These are phyloP conservation scores for Falco peregrinus DNA, from an alignment of 2,797 vertebrate species.

Conservation along the genomic window DNA sequence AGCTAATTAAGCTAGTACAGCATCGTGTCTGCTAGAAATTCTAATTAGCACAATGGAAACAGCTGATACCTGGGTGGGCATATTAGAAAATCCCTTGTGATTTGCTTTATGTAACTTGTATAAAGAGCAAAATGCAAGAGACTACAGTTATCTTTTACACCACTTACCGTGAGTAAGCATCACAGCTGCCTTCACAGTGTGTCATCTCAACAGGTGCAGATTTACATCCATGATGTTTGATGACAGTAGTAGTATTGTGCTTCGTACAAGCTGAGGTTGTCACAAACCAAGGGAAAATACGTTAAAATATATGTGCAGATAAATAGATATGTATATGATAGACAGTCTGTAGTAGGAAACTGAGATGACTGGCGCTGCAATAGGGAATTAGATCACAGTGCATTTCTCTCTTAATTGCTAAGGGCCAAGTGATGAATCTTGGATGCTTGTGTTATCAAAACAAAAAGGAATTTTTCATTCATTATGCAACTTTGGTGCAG, in stretches of 20 bases:
- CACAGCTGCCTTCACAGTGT: conserved; percentile 77
- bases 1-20: not conserved
- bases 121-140: not conserved
- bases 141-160: not conserved
- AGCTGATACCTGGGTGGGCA: not conserved
- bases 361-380: not conserved
- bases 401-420: not conserved
- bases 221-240: conserved; percentile 57
- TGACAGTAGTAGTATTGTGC: not conserved
- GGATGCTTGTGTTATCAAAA: not conserved
- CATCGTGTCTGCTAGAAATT: not conserved
- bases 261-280: conserved; percentile 35
- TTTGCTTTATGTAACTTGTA: not conserved
- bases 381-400: not conserved
- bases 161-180: conserved; percentile 70
- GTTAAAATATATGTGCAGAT: not conserved
- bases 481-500: not conserved
- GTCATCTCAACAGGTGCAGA: conserved; percentile 66
- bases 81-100: not conserved
- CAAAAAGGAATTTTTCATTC: too few species aligned
- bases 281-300: not conserved
- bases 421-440: not conserved
- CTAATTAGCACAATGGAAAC: not conserved
- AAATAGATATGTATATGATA: not conserved
- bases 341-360: not conserved